Evolutionary conservation across 2,888 invertebrate species (phyloP).

Genomic region (Apodemia mormo): DNA sequence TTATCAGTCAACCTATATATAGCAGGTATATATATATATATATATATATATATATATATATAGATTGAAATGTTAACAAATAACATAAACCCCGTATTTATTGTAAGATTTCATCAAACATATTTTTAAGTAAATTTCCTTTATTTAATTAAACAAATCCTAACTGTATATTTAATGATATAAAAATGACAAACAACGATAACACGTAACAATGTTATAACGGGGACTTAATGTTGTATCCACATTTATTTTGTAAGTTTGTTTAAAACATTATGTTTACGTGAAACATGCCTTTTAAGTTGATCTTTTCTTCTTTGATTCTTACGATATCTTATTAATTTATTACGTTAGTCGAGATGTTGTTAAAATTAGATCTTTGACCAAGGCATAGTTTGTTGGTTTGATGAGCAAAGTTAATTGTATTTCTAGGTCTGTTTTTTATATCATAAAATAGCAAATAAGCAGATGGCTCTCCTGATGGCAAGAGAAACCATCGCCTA

Average conservation of each 20-base stretch:
- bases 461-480: too few species aligned
- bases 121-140: neutral
- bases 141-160: conserved; percentile 8
- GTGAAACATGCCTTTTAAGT: neutral
- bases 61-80: neutral
- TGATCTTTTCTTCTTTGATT: neutral
- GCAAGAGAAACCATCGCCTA: too few species aligned
- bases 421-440: too few species aligned
- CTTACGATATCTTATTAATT: too few species aligned
- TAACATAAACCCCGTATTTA: neutral
- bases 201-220: conserved; percentile 9
- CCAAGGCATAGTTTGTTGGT: too few species aligned
- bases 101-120: neutral
- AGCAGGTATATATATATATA: too few species aligned
- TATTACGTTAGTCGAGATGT: too few species aligned
- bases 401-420: too few species aligned
- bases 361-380: too few species aligned
- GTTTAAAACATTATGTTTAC: conserved; percentile 1
- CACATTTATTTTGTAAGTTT: conserved; percentile 14
- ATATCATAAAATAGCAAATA: too few species aligned
- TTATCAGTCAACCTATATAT: too few species aligned
- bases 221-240: conserved; percentile 4
- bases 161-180: conserved; percentile 3
- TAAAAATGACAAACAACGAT: conserved; percentile 16
- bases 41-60: too few species aligned